Evolutionary conservation across 1,140 invertebrate genomes (phyloP).

Genomic region (Anastatus disparis): DNA sequence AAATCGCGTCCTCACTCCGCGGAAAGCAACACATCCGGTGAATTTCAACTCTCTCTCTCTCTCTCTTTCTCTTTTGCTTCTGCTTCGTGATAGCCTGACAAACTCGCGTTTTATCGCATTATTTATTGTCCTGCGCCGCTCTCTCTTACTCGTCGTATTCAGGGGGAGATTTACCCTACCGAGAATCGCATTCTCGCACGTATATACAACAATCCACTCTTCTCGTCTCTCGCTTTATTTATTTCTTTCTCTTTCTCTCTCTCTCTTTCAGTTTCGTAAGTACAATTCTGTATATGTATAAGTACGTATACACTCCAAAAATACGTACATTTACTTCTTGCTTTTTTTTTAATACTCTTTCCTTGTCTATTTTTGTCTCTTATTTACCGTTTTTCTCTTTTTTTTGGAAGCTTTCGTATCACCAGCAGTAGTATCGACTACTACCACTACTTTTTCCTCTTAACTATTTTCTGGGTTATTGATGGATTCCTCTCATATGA

Average conservation of each 20-base stretch:
- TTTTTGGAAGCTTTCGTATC: no score
- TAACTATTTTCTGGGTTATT: conserved; percentile 56
- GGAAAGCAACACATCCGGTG: conserved; percentile 40
- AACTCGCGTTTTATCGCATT: conserved; percentile 69
- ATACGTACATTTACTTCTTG: neutral
- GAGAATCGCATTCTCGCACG: conserved; percentile 50
- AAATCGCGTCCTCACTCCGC: conserved; percentile 39
- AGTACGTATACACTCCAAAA: neutral
- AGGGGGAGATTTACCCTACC: conserved; percentile 49
- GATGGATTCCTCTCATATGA: conserved; percentile 68
- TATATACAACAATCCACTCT: conserved; percentile 45
- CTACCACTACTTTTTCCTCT: conserved; percentile 25
- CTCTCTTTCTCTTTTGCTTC: conserved; percentile 13
- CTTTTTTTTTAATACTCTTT: neutral
- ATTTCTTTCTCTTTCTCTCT: neutral
- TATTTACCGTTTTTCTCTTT: conserved; percentile 10
- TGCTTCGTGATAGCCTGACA: conserved; percentile 62
- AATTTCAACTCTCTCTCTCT: conserved; percentile 43
- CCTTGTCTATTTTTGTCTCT: conserved; percentile 19
- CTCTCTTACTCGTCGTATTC: conserved; percentile 39
- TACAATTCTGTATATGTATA: neutral
- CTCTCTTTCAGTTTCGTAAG: conserved; percentile 12
- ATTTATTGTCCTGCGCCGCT: conserved; percentile 65
- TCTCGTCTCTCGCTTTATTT: conserved; percentile 25
- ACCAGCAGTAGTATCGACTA: no score